Evolutionary conservation across 2,797 vertebrate genomes (phyloP), one percentile per base, ranked within the genome.

Genomic region (Crax fasciolata): DNA sequence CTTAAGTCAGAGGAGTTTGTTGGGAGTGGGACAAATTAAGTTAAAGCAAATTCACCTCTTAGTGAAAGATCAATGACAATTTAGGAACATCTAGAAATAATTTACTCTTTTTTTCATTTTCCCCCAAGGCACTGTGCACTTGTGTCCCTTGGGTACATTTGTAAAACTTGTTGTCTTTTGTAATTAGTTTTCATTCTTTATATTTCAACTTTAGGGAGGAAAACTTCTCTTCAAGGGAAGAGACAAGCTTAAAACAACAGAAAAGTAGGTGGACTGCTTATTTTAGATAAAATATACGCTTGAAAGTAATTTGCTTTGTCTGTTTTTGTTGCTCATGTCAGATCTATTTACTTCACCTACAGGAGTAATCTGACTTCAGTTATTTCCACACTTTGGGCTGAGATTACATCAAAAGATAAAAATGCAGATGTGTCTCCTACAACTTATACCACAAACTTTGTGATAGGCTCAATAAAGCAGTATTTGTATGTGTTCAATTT

Each of bases 161-260:
- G 59, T 83, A 81, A 77, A 86, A 14, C 27, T 85, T 87, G 49
- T 75, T 96, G 65, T 78, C 51, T 92, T 92, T 93, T 92, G 54
- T 92, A 89, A 93, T 79, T 74, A 35, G 73, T 94, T 93, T 83
- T 86, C 18, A 88, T 93, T 96, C 76, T 88, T 84, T 86, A 12
- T 84, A 68, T 93, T 59, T 95, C 76, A 73, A 41, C 79, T 92
- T 91, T 32, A 81, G 63, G 58, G 82, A 84, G 78, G 18, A 92
- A 82, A 70, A 65, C 13, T 68, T 87, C 30, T 85, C 32, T 92
- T 94, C 43, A 88, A 91, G 74, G 70, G 63, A 90, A 91, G n/a
- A 92, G 55, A 70, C 59, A 51, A 30, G 32, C 59, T 92, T 89
- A 73, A 90, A 95, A 84, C 20, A 85, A 73, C 18, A 86, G 63